Evolutionary conservation across 1,140 invertebrate genomes (phyloP).

Genomic region (Lordiphosa mommai): DNA sequence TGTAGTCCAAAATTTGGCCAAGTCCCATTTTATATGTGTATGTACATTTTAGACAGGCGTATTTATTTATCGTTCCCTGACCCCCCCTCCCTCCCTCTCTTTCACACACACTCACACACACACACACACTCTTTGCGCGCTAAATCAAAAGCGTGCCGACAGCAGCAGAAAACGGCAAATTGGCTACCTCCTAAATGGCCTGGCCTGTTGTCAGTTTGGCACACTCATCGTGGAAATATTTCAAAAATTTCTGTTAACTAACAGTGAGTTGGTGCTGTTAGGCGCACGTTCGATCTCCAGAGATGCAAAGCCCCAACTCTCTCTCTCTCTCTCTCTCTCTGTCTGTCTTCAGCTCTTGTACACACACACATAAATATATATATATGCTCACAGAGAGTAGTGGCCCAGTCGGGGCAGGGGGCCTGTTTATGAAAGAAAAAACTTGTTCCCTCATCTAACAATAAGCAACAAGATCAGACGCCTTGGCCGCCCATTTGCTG

Average conservation of each 20-base stretch:
- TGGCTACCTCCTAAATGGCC: conserved; percentile 1
- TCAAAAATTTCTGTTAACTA: conserved; percentile 54
- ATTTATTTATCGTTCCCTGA: background rate
- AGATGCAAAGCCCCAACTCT: conserved; percentile 8
- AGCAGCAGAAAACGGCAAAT: background rate
- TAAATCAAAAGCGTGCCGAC: conserved; percentile 9
- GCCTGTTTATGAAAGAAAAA: conserved; percentile 32
- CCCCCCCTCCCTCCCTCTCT: background rate
- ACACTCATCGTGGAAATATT: conserved; percentile 51
- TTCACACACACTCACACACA: background rate
- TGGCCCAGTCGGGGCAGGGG: conserved; percentile 15
- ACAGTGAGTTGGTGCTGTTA: conserved; percentile 28
- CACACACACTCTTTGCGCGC: background rate
- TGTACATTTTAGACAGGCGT: too few species aligned
- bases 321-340: conserved; percentile 3
- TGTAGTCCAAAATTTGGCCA: too few species aligned
- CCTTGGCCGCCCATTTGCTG: conserved; percentile 30
- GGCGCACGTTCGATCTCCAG: conserved; percentile 15
- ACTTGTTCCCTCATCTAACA: conserved; percentile 47
- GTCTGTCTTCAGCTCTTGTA: background rate
- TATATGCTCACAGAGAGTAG: conserved; percentile 7
- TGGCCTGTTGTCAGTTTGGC: conserved; percentile 6
- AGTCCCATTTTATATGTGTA: too few species aligned
- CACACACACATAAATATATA: conserved; percentile 7
- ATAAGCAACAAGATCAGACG: conserved; percentile 36